Evolutionary conservation across 2,888 invertebrate genomes (phyloP).

Genomic region (Trimorus sp.): DNA sequence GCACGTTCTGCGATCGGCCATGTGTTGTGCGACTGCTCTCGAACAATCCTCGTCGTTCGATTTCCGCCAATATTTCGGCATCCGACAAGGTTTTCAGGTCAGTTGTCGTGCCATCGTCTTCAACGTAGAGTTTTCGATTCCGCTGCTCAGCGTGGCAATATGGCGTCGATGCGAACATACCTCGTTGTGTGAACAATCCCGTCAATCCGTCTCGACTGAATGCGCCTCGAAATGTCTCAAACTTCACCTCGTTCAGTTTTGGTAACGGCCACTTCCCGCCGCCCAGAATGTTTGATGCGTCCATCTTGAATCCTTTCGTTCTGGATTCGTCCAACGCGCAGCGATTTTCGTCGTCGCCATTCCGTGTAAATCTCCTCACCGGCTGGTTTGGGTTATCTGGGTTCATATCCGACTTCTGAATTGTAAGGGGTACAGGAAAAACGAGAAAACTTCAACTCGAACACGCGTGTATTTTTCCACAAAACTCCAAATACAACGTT

Average conservation of each 20-base stretch:
- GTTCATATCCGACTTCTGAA: not conserved
- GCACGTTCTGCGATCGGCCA: not conserved
- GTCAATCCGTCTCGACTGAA: not conserved
- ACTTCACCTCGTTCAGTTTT: not conserved
- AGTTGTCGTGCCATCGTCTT: not conserved
- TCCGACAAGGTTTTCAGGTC: not conserved
- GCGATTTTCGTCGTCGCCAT: not conserved
- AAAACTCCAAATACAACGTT: not conserved
- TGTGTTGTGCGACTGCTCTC: not conserved
- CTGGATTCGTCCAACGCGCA: too few relatives aligned
- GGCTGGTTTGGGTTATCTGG: not conserved
- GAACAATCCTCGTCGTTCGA: not conserved
- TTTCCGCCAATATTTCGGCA: not conserved
- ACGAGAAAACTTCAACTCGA: not conserved
- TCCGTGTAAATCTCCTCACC: not conserved
- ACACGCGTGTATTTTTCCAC: not conserved
- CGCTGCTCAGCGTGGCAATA: not conserved
- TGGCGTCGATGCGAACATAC: not conserved
- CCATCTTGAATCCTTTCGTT: too few relatives aligned
- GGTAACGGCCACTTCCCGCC: not conserved
- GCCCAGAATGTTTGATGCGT: not conserved
- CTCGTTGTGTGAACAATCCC: not conserved
- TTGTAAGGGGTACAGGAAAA: not conserved
- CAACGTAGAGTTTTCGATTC: not conserved
- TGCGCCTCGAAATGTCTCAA: not conserved